Evolutionary conservation across 2,113 vertebrate genomes (phyloP), one percentile per base, ranked within the genome.

Genomic region (Cyprinodon variegatus): DNA sequence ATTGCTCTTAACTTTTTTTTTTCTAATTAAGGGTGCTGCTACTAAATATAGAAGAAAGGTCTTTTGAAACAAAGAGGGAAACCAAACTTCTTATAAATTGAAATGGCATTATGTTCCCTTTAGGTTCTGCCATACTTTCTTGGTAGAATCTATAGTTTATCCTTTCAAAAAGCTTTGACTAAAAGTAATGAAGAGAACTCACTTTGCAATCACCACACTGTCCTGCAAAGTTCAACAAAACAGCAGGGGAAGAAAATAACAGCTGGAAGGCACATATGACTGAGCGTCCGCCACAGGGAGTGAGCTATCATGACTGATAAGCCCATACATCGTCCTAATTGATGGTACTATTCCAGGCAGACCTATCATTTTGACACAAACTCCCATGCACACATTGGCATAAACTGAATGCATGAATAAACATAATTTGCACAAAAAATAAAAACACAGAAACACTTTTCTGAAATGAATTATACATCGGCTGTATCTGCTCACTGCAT

Each of bases 251-350:
- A 64, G 71, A 79, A 69, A 78, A 70, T 74, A 87, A 71, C 85
- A 89, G 77, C 85, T 85, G 91, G 77, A 60, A 37, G 20, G 70
- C 68, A 68, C 84, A 88, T 85, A 86, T 90, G 83, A 91, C 78
- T 50, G 75, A 69, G 76, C 15, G 10, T 36, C 76, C 0, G 7
- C 75, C 79, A 67, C 39, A 70, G 72, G 69, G 81, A 90, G 86
- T 61, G 63, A 89, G 81, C 83, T 68, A 83, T 89, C 69, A 57
- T 91, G 89, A 94, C 81, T 91, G 90, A 94, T 89, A 89, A 88
- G 87, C 77, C 69, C 76, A 79, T 74, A 79, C 86, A 85, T 89
- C 11, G 81, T 53, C 65, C 72, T 90, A 88, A 92, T 90, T 89
- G 83, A 92, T 88, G 69, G 85, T 66, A 77, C 76, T 64, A 61